A percentile compares a stretch with the other conserved stretches of the same genome.
Conservation (phyloP, 2,113 vertebrate genomes). For the Madoqua kirkii region DNA sequence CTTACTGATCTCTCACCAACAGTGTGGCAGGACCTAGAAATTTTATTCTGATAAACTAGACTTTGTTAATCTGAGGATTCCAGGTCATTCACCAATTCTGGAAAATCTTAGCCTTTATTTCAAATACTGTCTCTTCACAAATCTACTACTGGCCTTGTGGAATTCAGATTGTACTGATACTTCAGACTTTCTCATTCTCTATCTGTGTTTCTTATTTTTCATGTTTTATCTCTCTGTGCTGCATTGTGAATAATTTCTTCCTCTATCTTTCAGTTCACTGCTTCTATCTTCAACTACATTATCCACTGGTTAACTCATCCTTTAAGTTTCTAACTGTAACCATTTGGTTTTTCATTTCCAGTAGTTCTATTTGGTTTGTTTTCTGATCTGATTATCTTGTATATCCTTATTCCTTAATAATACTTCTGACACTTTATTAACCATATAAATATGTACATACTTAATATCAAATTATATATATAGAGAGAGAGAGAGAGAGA, state of each 20-base stretch:
- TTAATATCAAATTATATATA: neutral
- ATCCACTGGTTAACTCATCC: neutral
- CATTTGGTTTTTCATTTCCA: neutral
- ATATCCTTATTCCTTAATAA: slow-evolving; percentile 2
- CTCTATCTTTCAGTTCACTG: neutral
- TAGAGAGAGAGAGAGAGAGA: neutral
- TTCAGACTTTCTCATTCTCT: neutral
- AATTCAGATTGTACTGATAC: neutral
- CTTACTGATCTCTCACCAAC: neutral
- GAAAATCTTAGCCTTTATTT: neutral
- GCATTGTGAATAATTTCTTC: neutral
- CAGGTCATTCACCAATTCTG: neutral
- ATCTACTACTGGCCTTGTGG: neutral
- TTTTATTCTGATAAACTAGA: neutral
- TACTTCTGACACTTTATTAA: neutral
- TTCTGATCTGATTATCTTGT: neutral
- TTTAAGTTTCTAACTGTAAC: slow-evolving; percentile 6
- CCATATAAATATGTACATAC: neutral
- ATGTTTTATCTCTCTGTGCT: neutral
- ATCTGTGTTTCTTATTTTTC: neutral
- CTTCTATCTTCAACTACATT: neutral
- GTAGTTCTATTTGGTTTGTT: neutral
- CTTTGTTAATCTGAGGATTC: neutral
- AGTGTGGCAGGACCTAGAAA: neutral
- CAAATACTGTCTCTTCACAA: neutral